Conservation (phyloP, 2,888 invertebrate species). For the Achlya flavicornis region DNA sequence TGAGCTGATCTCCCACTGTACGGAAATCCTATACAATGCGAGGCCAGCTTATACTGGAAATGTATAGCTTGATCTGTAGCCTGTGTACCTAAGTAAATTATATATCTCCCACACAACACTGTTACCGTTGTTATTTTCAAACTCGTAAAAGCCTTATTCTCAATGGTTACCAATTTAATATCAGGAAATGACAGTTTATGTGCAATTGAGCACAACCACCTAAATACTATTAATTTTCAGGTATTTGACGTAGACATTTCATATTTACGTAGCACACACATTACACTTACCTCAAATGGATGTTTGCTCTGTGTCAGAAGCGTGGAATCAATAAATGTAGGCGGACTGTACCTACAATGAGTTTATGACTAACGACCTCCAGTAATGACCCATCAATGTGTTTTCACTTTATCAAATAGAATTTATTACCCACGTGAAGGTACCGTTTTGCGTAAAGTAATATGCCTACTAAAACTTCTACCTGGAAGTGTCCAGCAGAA, state of each 20-base stretch:
- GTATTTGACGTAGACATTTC: slow-evolving; percentile 34
- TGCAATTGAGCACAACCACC: neutral
- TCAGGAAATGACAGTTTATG: neutral
- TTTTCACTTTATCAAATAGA: neutral
- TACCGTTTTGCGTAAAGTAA: neutral
- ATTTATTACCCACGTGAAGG: neutral
- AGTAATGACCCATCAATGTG: slow-evolving; percentile 36
- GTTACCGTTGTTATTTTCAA: too few relatives aligned
- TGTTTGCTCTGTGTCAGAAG: slow-evolving; percentile 38
- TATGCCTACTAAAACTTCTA: too few relatives aligned
- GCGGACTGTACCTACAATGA: slow-evolving; percentile 17
- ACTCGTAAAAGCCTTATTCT: neutral
- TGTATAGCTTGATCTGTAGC: too few relatives aligned
- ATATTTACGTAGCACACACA: slow-evolving; percentile 29
- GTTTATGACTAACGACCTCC: slow-evolving; percentile 32
- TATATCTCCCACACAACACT: too few relatives aligned
- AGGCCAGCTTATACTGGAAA: too few relatives aligned
- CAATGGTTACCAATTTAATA: neutral
- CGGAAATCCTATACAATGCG: too few relatives aligned
- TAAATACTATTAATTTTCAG: neutral
- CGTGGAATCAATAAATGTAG: slow-evolving; percentile 39
- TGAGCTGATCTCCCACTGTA: too few relatives aligned
- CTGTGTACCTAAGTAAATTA: too few relatives aligned
- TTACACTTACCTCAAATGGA: slow-evolving; percentile 32
- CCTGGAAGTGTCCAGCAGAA: too few relatives aligned